Base-by-base conservation (phyloP, 2,797 vertebrate species). In the Tiaroga cobitis region DNA sequence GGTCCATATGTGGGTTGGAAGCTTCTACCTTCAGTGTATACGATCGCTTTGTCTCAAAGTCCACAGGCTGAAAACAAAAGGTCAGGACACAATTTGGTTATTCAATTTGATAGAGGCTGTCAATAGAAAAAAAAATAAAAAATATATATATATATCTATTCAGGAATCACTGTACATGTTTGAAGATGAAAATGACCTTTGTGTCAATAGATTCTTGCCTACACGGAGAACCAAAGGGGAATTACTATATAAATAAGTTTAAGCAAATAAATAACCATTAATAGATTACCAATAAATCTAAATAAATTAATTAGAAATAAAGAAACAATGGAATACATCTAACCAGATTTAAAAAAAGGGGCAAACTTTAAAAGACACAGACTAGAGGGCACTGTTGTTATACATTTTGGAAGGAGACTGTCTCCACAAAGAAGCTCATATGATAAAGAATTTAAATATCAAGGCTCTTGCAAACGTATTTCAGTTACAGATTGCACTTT, bases 1-100 rank as follows among this genome's bases (percentile, higher is more conserved):
- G 92, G 90, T 99, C 98, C 3, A 98, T 89, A 16, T 97, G 94
- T 11, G 96, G 93, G 54, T 99, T 99, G 86, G 96, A 94, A n/a
- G 97, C 98, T 90, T 99, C 97, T 46, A 99, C 97, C 91, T 96
- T 99, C 92, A 99, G 90, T 32, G 94, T 97, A 92, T 99, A 99
- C 0, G 96, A 93, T 89, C 96, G 94, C 92, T 98, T 99, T 39
- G 95, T 96, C 94, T 99, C 98, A 90, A 96, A 99, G 93, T 99
- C 98, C 93, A 99, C 95, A 0, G 92, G 91, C 98, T 99, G 93
- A n/a, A 61, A 92, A 78, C 54, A 77, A 72, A 2, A 77, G 63
- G 72, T 3, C 11, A 54, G 21, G 43, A 54, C 51, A 77, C 32
- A 83, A 72, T 83, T 75, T 10, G 56, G 54, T 80, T 43, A 39